phyloP scores from a whole-genome alignment of 1,140 invertebrate genomes.

The Homarus americanus region DNA sequence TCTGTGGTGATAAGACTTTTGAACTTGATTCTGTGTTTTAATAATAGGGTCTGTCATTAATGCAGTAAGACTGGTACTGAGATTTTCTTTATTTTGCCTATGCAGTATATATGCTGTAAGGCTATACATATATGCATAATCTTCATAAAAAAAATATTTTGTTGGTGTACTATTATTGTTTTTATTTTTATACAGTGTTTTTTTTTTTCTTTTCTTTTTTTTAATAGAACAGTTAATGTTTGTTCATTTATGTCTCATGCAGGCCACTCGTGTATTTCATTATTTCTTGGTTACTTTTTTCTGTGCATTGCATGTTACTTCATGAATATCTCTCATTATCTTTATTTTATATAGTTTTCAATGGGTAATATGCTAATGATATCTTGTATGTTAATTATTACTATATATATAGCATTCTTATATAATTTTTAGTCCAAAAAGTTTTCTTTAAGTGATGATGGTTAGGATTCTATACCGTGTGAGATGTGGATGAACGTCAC shows the following conservation, averaged over 20 bases:
- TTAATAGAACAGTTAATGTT: neutral
- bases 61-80: neutral
- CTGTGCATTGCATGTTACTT: slow-evolving; percentile 1
- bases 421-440: neutral
- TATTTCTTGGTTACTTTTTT: neutral
- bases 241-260: neutral
- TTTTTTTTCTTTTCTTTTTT: neutral
- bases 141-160: too few relatives aligned
- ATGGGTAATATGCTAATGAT: neutral
- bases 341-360: neutral
- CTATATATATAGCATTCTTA: too few relatives aligned
- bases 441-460: neutral
- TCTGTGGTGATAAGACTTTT: neutral
- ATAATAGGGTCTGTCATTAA: neutral
- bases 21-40: neutral
- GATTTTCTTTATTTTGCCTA: neutral
- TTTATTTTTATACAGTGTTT: neutral
- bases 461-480: neutral
- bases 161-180: neutral
- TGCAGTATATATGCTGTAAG: too few relatives aligned
- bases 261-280: neutral
- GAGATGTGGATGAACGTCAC: neutral
- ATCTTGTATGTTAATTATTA: neutral
- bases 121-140: too few relatives aligned
- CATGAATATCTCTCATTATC: neutral